Percentiles rank a stretch among this genome's conserved stretches.
Conservation (phyloP, 2,113 vertebrate genomes). For the Oncorhynchus masou region DNA sequence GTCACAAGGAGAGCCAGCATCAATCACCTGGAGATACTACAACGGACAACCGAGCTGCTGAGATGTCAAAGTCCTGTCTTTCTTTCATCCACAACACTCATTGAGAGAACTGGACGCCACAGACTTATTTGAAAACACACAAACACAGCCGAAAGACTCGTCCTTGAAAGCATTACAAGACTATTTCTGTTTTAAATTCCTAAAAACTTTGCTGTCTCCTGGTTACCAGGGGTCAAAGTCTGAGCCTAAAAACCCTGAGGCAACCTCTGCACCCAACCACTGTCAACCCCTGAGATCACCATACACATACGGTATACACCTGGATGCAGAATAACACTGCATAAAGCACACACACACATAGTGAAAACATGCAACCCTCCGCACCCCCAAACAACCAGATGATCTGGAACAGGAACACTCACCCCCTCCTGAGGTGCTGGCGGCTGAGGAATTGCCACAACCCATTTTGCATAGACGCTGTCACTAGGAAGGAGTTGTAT, state of each 20-base stretch:
- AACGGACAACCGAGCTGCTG: background rate
- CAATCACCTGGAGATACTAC: constrained; percentile 18
- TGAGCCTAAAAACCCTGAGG: constrained; percentile 4
- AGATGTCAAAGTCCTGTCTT: constrained; percentile 24
- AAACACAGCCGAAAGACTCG: background rate
- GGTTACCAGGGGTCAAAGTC: background rate
- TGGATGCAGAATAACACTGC: background rate
- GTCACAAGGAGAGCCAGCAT: constrained; percentile 6
- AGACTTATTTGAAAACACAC: background rate
- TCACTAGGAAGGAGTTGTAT: constrained; percentile 31
- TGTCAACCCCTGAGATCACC: constrained; percentile 10
- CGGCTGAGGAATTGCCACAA: constrained; percentile 90
- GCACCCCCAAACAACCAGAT: background rate
- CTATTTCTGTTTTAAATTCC: constrained; percentile 3
- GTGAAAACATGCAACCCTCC: no score
- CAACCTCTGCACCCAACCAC: background rate
- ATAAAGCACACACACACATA: constrained; percentile 13
- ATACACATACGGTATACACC: background rate
- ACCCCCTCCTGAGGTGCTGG: constrained; percentile 77
- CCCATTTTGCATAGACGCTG: constrained; percentile 80
- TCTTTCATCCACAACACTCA: constrained; percentile 20
- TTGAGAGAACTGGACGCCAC: constrained; percentile 13
- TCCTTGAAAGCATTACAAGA: background rate
- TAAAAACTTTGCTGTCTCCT: constrained; percentile 1
- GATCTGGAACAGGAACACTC: constrained; percentile 53